Conservation (phyloP, 2,113 vertebrate genomes). For the Macaca fascicularis region DNA sequence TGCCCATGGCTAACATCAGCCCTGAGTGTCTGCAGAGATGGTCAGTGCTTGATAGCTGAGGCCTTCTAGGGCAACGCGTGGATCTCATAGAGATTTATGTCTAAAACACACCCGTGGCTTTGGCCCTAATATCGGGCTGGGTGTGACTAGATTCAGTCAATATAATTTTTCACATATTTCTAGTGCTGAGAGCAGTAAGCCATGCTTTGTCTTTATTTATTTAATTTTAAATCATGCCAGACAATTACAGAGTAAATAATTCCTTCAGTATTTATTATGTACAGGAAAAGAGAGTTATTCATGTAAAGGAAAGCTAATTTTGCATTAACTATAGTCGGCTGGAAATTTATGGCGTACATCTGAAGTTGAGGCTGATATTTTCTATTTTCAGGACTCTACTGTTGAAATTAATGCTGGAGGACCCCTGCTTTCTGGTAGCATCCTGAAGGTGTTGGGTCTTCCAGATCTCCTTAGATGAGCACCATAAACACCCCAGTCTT, state of each 20-base stretch:
- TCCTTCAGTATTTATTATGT: slow-evolving; percentile 75
- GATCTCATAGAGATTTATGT: slow-evolving; percentile 82
- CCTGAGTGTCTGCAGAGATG: slow-evolving; percentile 78
- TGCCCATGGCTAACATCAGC: slow-evolving; percentile 77
- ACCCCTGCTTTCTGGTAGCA: neutral
- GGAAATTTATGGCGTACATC: slow-evolving; percentile 66
- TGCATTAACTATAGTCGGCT: slow-evolving; percentile 73
- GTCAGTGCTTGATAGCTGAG: slow-evolving; percentile 80
- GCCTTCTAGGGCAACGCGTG: slow-evolving; percentile 79
- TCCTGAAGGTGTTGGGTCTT: neutral
- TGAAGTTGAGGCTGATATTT: slow-evolving; percentile 63
- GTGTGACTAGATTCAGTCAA: slow-evolving; percentile 74
- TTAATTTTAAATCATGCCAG: slow-evolving; percentile 79
- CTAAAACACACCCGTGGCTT: slow-evolving; percentile 80
- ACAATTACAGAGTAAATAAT: slow-evolving; percentile 72
- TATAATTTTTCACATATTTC: slow-evolving; percentile 76
- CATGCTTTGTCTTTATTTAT: slow-evolving; percentile 75
- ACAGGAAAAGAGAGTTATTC: slow-evolving; percentile 64
- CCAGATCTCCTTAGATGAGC: slow-evolving; percentile 23
- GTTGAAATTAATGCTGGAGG: neutral
- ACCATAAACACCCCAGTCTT: neutral
- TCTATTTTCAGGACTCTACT: slow-evolving; percentile 15
- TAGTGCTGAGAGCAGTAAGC: slow-evolving; percentile 71
- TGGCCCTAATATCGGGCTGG: slow-evolving; percentile 76
- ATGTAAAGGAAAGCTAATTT: slow-evolving; percentile 77